Base-by-base conservation (phyloP, 2,888 invertebrate species). In the Thecocarcelia acutangulata region DNA sequence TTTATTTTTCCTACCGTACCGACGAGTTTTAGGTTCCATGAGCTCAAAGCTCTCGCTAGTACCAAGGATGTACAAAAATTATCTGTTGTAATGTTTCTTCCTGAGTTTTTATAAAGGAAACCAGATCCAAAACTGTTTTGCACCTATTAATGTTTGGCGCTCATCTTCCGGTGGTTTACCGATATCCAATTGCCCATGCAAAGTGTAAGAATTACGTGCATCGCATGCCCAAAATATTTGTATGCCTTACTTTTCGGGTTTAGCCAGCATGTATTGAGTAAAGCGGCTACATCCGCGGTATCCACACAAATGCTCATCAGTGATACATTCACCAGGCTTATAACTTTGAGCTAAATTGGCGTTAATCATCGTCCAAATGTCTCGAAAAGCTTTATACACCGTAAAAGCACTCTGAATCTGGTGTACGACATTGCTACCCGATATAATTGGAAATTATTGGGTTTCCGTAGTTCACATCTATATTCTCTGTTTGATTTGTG, bases 11-110 rank as follows among this genome's bases (percentile, higher is more conserved):
- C 1, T 13, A 56, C 40, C 1, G 42, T 54, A 1, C 56, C 69
- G n/a, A 69, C 42, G 17, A 54, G 17, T 69, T 24, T 69, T 1
- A 69, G 19, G 17, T 48, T 58, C 44, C 44, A 69, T 17, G 69
- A 44, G 6, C 17, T 56, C 17, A 69, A 17, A 13, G 33, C n/a
- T 46, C 17, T 69, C n/a, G n/a, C 54, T 44, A 69, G 42, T 2
- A 56, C n/a, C 9, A 56, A 15, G 21, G n/a, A 44, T 11, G 54
- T 68, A 68, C 40, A 68, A 54, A 68, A 68, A 24, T 52, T 68
- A 24, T 54, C 68, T 13, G 54, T 54, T n/a, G 37, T 52, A 13
- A 66, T 13, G 6, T 66, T 68, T 42, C 54, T 50, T 68, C 52
- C 54, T 11, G 68, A 40, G 44, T 50, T 50, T 37, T 68, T 68